Evolutionary conservation across 2,113 vertebrate genomes (phyloP), one percentile per base, ranked within the genome.

Genomic region (Pterocles orientalis): DNA sequence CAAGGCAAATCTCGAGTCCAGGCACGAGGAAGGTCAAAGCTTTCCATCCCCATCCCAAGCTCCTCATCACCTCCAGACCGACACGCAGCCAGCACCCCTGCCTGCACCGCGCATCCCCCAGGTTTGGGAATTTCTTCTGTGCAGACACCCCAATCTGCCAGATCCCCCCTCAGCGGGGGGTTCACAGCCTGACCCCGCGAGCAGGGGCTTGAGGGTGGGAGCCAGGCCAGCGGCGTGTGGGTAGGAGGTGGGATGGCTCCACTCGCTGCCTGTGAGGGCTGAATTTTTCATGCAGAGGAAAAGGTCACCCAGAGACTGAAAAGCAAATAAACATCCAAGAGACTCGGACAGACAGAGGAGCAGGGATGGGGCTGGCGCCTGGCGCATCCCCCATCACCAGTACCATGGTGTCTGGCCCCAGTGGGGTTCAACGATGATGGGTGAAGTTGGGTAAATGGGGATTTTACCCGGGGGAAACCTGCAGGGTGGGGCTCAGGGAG

Each of bases 341-440:
- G 50, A 12, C 10, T 29, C 0, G 0, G 29, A 7, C 83, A 33
- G 47, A 3, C 29, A 48, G 16, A 1, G 0, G 69, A 58, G 66
- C 4, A 21, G 56, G 43, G 53, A 20, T 0, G 5, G 33, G 19
- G 56, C 41, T 0, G 5, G 66, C 2, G 5, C 18, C 78, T 61
- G 81, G 31, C 3, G 18, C 82, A 39, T 21, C 66, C 64, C 58
- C 64, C 28, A 14, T 65, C 41, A 17, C 62, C 61, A 12, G 56
- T 24, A 34, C 8, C 2, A 1, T 4, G 43, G 39, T 45, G 62
- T 47, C 29, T n/a, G 29, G 18, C 57, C 10, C 1, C 2, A 14
- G 31, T 12, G 26, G 13, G 50, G 50, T 57, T 31, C 33, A 15
- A 33, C 3, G 4, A 14, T 13, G 45, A 3, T 5, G 53, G 18